Evolutionary conservation across 2,113 vertebrate species (phyloP), one percentile per base, ranked within the genome.

Genomic region (Telmatochromis sp.): DNA sequence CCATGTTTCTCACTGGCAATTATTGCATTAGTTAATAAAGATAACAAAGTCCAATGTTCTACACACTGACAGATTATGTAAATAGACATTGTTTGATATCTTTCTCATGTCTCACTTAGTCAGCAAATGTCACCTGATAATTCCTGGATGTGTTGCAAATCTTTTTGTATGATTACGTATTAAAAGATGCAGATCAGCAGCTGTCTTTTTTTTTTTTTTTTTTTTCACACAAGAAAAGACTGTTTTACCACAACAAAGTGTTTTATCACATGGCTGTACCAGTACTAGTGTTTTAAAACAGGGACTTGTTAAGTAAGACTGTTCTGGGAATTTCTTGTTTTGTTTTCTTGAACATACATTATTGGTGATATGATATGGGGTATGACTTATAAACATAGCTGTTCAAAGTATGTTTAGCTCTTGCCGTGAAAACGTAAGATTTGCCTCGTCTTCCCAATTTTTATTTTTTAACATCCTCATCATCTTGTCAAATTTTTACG

Each of bases 1-100:
- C 37, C 10, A 63, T 42, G n/a, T 47, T 78, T 45, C 45, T 71
- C 19, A 17, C 6, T 83, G 40, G 47, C 5, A 84, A 78, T 54
- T 80, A 71, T 53, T 85, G 37, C 42, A 79, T 80, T 55, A 79
- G 60, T 83, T 78, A n/a, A 51, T 80, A 53, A 53, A 83, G 88
- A 92, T 93, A 90, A 86, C 81, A 81, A 65, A 79, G 88, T 90
- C 40, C 85, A 89, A 89, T 84, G 89, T 87, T 80, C 82, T 15
- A 1, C 33, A 53, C 45, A 40, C 68, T n/a, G 68, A 60, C 11
- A 31, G 42, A 50, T 83, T 82, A 54, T 84, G 47, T 35, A 63
- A 84, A 80, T n/a, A 45, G 47, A 12, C 23, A 37, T 81, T 90
- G 55, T 89, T 86, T 33, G 7, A 82, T 82, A 86, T 40, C 47